A percentile compares a stretch with the other conserved stretches of the same genome.
Evolutionary conservation across 2,113 vertebrate genomes (phyloP).

Genomic region (Xerus inauris): DNA sequence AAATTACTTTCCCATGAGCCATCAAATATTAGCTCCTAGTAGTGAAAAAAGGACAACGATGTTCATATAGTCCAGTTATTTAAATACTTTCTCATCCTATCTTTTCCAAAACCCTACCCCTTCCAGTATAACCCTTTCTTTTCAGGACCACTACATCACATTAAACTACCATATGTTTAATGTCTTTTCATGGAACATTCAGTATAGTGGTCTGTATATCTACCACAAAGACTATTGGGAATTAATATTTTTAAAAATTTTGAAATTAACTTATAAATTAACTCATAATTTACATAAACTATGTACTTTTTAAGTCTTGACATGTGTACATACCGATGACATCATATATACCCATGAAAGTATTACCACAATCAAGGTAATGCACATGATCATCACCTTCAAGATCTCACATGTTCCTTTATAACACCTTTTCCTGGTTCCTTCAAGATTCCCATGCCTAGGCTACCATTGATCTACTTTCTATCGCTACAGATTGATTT

Average conservation of each 20-base stretch:
- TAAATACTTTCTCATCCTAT: constrained; percentile 30
- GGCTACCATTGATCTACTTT: constrained; percentile 28
- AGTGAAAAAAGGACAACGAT: constrained; percentile 38
- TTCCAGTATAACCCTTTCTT: constrained; percentile 13
- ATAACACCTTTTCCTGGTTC: neutral
- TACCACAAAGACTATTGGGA: neutral
- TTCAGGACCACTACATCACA: neutral
- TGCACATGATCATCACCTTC: neutral
- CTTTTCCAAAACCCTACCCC: neutral
- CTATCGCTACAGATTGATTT: neutral
- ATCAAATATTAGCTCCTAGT: constrained; percentile 44
- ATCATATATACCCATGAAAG: neutral
- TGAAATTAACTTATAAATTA: constrained; percentile 52
- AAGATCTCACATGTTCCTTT: neutral
- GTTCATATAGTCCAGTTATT: neutral
- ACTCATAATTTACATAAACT: constrained; percentile 28
- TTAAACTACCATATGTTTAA: neutral
- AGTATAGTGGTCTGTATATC: neutral
- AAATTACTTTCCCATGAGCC: constrained; percentile 11
- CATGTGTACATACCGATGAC: neutral
- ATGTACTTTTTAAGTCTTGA: constrained; percentile 30
- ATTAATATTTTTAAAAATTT: constrained; percentile 33
- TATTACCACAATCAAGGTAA: constrained; percentile 45
- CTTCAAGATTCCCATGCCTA: neutral
- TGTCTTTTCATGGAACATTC: constrained; percentile 21